Percentiles rank a stretch among this genome's conserved stretches.
These are phyloP conservation scores for Pangasianodon gigas DNA, from an alignment of 2,113 vertebrate genomes.

Conservation along the genomic window DNA sequence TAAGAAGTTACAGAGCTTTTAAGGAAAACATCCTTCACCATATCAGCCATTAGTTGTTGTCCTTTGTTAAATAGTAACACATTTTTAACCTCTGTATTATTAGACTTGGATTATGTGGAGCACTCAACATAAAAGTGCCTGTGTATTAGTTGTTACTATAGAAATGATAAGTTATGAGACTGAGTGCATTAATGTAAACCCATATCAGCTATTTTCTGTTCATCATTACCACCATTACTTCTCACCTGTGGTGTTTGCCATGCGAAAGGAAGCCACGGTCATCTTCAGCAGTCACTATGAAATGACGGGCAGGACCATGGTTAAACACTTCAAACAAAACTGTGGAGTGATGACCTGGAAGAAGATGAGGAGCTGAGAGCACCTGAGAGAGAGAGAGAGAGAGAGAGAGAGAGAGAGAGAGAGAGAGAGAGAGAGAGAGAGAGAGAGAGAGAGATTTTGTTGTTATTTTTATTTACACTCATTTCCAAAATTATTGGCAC, in stretches of 20 bases:
- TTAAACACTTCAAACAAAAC: constrained; percentile 72
- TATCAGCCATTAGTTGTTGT: neutral
- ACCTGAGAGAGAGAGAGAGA: constrained; percentile 58
- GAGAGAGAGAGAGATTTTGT: neutral
- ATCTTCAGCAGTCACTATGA: constrained; percentile 62
- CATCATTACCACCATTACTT: neutral
- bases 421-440: neutral
- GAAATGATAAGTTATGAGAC: neutral
- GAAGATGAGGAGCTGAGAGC: constrained; percentile 50
- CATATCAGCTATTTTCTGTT: neutral
- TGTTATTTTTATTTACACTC: neutral
- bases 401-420: constrained; percentile 1
- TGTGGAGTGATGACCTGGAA: constrained; percentile 60
- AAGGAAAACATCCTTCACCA: neutral
- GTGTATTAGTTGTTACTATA: neutral
- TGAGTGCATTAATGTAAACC: neutral
- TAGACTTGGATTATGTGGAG: neutral
- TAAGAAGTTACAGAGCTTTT: neutral
- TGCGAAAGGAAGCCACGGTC: constrained; percentile 73
- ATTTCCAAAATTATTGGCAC: neutral
- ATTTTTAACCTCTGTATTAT: neutral
- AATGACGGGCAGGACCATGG: constrained; percentile 66
- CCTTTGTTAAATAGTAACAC: neutral
- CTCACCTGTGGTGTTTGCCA: constrained; percentile 64
- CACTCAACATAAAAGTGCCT: neutral